Evolutionary conservation across 1,140 invertebrate genomes (phyloP).

Genomic region (Vanessa tameamea): DNA sequence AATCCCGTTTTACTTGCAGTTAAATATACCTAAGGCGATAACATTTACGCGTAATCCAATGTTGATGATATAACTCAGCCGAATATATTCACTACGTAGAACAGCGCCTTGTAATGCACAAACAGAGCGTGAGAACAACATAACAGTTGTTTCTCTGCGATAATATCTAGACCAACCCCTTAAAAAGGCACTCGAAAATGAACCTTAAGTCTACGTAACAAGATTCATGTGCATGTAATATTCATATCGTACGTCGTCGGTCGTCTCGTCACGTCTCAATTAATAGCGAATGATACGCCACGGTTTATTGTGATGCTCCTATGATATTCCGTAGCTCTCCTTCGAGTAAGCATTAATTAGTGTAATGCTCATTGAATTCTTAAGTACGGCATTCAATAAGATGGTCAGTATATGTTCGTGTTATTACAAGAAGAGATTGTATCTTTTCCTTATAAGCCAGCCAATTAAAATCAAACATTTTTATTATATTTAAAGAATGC

Average conservation of each 20-base stretch:
- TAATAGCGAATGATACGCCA: conserved; percentile 50
- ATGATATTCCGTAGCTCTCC: conserved; percentile 16
- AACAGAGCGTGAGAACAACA: conserved; percentile 60
- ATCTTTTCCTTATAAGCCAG: background rate
- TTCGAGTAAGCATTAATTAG: conserved; percentile 24
- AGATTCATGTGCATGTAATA: conserved; percentile 30
- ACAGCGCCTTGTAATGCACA: conserved; percentile 39
- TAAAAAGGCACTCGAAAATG: conserved; percentile 31
- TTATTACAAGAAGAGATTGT: background rate
- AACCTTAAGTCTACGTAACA: conserved; percentile 43
- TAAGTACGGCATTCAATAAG: conserved; percentile 2
- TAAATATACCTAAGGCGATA: background rate
- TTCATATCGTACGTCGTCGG: conserved; percentile 22
- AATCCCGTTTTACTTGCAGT: background rate
- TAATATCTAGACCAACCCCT: conserved; percentile 39
- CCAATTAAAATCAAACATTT: background rate
- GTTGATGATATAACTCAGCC: conserved; percentile 7
- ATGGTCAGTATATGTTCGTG: background rate
- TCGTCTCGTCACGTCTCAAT: conserved; percentile 57
- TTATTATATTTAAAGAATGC: background rate
- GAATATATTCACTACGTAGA: conserved; percentile 14
- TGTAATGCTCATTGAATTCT: conserved; percentile 19
- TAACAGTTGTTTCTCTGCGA: conserved; percentile 56
- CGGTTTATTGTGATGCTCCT: conserved; percentile 39
- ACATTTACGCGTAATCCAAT: background rate